phyloP scores from a whole-genome alignment of 1,140 invertebrate genomes.

The Aporrectodea caliginosa region DNA sequence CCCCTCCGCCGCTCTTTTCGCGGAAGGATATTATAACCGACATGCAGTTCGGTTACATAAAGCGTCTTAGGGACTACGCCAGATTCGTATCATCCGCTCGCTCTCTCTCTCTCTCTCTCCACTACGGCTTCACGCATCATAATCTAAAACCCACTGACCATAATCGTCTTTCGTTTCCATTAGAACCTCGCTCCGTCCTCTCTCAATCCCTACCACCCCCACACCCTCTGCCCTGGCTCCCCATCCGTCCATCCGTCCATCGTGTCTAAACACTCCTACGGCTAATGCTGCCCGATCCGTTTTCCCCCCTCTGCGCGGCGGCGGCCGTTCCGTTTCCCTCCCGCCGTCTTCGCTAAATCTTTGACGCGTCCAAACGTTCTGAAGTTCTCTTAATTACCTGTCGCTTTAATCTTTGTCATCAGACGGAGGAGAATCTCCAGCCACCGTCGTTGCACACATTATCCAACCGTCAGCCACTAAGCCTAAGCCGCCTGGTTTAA shows the following conservation, averaged over 20 bases:
- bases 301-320: not conserved
- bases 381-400: not conserved
- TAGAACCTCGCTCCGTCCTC: not conserved
- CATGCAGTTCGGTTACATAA: not conserved
- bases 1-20: not conserved
- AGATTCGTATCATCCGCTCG: too few relatives aligned
- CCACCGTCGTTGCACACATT: not conserved
- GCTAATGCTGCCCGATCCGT: not conserved
- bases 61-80: too few relatives aligned
- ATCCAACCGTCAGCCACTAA: not conserved
- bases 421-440: not conserved
- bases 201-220: not conserved
- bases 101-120: not conserved
- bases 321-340: not conserved
- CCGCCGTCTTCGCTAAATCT: not conserved
- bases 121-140: not conserved
- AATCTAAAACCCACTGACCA: not conserved
- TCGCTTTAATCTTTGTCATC: not conserved
- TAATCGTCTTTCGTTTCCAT: not conserved
- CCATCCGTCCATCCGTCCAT: not conserved
- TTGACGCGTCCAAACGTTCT: not conserved
- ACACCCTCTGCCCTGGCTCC: not conserved
- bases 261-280: not conserved
- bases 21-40: not conserved
- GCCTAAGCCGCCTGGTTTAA: not conserved